Evolutionary conservation across 1,140 invertebrate species (phyloP), one percentile per base, ranked within the genome.

Genomic region (Probaryconus sp.): DNA sequence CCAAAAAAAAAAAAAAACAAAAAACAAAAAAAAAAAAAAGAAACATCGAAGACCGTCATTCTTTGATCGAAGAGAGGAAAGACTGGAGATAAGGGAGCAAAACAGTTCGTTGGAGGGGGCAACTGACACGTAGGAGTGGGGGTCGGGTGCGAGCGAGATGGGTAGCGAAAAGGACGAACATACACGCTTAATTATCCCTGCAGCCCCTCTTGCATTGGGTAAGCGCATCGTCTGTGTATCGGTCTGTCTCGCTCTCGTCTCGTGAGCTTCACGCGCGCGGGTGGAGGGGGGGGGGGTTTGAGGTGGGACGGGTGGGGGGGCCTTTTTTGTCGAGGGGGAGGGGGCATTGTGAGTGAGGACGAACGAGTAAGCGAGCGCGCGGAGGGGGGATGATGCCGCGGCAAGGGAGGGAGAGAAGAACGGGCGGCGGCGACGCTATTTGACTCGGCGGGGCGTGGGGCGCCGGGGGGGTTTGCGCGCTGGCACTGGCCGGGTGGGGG

Each of bases 111-210:
- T 28, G 40, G 61, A 13, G 2, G 11, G 38, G 20, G 21, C 33
- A 18, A 30, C 26, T 17, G 31, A 20, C 4, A 3, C 3, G 45
- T 37, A 9, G 14, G 11, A 14, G 31, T 28, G 61, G 18, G 14
- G 1, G 43, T 4, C 0, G 6, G 30, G 21, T 21, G 40, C 6
- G 40, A 7, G 9, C 24, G 2, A 43, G 31, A 60, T 4, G 55
- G 43, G 73, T 50, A 43, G 13, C 30, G 58, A 60, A 45, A 70
- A 63, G 65, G 69, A 43, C 56, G 47, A 60, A 85, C 81, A 82
- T 80, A 79, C 83, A 75, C 81, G 80, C 83, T 85, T 85, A 85
- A 86, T 86, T 86, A 86, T 84, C 84, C 83, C 82, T 80, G 77
- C 71, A 64, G 24, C 64, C 50, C 72, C 73, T 74, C 67, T 69